These are phyloP conservation scores for Melanerpes formicivorus DNA, from an alignment of 2,113 vertebrate species.

Conservation along the genomic window DNA sequence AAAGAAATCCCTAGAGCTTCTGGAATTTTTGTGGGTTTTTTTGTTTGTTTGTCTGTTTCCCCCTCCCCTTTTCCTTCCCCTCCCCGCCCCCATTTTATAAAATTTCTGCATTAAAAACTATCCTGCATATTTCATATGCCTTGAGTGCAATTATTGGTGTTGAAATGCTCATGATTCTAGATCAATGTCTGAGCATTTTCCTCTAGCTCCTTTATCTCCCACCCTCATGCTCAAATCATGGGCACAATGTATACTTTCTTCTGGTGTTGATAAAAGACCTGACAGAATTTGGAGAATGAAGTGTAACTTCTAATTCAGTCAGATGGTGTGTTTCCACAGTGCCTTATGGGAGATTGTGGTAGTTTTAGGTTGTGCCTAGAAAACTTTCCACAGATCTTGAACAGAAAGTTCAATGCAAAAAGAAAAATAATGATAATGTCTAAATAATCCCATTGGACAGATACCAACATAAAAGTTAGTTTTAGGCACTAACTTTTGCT, in stretches of 20 bases:
- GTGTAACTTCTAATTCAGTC: background rate
- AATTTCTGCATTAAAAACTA: background rate
- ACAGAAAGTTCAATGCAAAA: too few species aligned
- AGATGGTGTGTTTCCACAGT: background rate
- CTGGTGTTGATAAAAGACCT: background rate
- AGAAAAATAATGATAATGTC: too few species aligned
- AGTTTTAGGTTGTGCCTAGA: too few species aligned
- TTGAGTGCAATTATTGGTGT: background rate
- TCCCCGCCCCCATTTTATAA: background rate
- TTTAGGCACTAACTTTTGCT: too few species aligned
- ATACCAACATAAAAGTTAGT: too few species aligned
- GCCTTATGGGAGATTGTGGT: background rate
- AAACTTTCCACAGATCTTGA: too few species aligned
- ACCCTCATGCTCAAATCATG: fast-evolving
- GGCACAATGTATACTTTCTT: background rate
- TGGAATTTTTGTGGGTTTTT: background rate
- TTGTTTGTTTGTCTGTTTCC: too few species aligned
- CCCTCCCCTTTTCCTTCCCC: too few species aligned
- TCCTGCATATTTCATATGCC: background rate
- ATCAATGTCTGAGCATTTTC: background rate
- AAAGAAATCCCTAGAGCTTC: background rate
- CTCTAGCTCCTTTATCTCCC: background rate
- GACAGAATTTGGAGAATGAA: background rate
- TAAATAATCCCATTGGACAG: too few species aligned
- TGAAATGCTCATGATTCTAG: background rate